Base-by-base conservation (phyloP, 2,888 invertebrate genomes). In the Thymelicus sylvestris region DNA sequence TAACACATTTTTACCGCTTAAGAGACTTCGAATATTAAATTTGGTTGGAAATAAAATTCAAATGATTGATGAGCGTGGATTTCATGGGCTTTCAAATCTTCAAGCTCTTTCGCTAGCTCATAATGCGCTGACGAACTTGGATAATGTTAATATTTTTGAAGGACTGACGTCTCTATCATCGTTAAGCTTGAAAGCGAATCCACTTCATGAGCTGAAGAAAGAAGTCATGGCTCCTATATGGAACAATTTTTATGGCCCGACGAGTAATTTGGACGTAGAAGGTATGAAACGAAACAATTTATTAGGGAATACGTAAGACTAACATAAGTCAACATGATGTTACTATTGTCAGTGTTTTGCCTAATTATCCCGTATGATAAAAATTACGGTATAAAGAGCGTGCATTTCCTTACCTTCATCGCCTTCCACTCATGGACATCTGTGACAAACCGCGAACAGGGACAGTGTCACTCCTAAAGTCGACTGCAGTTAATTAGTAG, bases 1-100 rank as follows among this genome's bases (percentile, higher is more conserved):
- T 73, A 95, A 96, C 65, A 96, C 96, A 8, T 97, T 97, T 88
- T 71, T 86, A 67, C 89, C 91, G 3, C 80, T 93, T 7, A 76
- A 72, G 31, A 85, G 85, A 75, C 80, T 93, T 31, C 79, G 81
- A 66, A 80, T 83, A 1, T 74, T 93, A 44, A 90, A 89, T 80
- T 84, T 93, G 73, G 89, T 87, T 57, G 86, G 86, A 0, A 93
- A 93, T 76, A 91, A 90, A 76, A 91, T 93, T 67, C 88, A 92
- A 80, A 90, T 93, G 91, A 77, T 93, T 0, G 93, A 93, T 74
- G 86, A 90, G 1, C 90, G 86, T 79, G 92, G 92, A 2, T 93
- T 93, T 64, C 83, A 83, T 62, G 93, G 93, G 1, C 81, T 92
- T 13, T 71, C 75, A 0, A 86, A 84, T 31, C 71, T 93, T 12